Evolutionary conservation across 2,888 invertebrate species (phyloP).

Genomic region (Rutpela maculata): DNA sequence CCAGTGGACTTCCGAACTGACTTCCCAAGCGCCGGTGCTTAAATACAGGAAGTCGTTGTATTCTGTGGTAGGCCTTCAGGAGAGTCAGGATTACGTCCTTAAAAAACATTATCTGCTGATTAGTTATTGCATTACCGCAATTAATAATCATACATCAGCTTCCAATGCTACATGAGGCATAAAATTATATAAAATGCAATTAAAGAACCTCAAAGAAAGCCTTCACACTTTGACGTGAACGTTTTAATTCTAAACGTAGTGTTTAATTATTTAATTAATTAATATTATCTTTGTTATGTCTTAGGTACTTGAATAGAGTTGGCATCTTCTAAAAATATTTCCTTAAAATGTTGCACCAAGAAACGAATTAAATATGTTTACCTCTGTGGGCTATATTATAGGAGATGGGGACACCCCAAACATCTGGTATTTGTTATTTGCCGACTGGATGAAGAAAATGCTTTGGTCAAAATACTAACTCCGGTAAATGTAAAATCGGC

Average conservation of each 20-base stretch:
- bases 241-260: slow-evolving; percentile 1
- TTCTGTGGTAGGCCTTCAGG: neutral
- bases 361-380: too few species aligned
- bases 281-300: neutral
- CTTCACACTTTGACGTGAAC: slow-evolving; percentile 28
- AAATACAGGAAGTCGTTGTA: neutral
- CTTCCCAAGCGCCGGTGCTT: neutral
- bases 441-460: too few species aligned
- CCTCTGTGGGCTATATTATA: too few species aligned
- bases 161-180: slow-evolving; percentile 10
- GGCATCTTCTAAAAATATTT: neutral
- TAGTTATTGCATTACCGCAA: slow-evolving; percentile 16
- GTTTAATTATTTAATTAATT: slow-evolving; percentile 28
- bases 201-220: slow-evolving; percentile 16
- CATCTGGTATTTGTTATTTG: too few species aligned
- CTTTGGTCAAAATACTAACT: too few species aligned
- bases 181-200: slow-evolving; percentile 29
- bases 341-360: too few species aligned
- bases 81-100: slow-evolving; percentile 18
- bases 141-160: slow-evolving; percentile 17
- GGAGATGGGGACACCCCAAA: too few species aligned
- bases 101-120: slow-evolving; percentile 3
- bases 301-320: neutral
- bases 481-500: too few species aligned
- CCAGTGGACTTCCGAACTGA: neutral